Percentiles rank a stretch among this genome's conserved stretches.
These are phyloP conservation scores for Emydura subglobosa DNA, from an alignment of 2,113 vertebrate genomes.

Conservation along the genomic window DNA sequence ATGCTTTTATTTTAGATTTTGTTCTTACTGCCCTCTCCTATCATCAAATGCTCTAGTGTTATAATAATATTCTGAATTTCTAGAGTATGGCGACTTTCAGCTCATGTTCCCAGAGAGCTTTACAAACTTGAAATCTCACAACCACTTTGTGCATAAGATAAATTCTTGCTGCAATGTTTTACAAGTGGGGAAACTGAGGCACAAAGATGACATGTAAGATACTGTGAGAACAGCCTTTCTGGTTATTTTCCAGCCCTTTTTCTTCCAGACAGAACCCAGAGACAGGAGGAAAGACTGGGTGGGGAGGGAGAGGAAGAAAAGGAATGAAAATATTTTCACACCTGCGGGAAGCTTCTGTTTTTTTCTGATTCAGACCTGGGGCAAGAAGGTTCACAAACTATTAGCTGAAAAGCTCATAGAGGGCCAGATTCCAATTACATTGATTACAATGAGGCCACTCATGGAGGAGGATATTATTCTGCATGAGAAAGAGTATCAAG, in stretches of 20 bases:
- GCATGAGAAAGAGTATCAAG: too few species aligned
- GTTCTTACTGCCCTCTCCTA: background rate
- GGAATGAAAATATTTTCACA: background rate
- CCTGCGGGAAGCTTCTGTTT: background rate
- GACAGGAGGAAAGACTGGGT: too few species aligned
- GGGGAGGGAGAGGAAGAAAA: background rate
- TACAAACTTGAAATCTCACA: background rate
- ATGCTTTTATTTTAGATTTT: background rate
- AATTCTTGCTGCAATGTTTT: background rate
- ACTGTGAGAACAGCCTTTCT: background rate
- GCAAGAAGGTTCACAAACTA: background rate
- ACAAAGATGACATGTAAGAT: background rate
- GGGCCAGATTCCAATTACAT: too few species aligned
- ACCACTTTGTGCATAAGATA: background rate
- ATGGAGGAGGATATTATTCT: too few species aligned
- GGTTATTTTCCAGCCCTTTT: background rate
- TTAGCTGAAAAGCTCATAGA: too few species aligned
- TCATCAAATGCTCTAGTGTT: background rate
- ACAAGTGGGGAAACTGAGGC: background rate
- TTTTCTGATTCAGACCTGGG: fast-evolving
- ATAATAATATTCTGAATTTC: background rate
- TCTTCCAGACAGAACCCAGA: background rate
- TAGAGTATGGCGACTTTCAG: background rate
- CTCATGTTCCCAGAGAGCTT: background rate
- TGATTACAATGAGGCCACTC: too few species aligned